A percentile compares a stretch with the other conserved stretches of the same genome.
These are phyloP conservation scores for Drosophila truncata DNA, from an alignment of 1,140 invertebrate genomes.

Conservation along the genomic window DNA sequence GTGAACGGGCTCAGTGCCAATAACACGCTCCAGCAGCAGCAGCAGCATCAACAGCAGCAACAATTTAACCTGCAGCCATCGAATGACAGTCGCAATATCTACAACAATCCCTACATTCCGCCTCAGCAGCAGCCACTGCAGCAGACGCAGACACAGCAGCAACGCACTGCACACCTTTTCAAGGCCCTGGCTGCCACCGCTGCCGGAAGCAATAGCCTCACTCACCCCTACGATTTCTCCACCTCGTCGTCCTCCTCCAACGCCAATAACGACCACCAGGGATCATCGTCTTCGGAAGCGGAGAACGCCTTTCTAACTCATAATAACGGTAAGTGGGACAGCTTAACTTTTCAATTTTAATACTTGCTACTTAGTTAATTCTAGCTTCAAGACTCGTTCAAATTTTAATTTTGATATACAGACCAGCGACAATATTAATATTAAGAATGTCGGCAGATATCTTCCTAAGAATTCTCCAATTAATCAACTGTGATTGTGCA, in stretches of 20 bases:
- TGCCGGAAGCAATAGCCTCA: constrained; percentile 67
- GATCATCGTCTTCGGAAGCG: constrained; percentile 76
- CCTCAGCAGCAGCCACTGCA: constrained; percentile 49
- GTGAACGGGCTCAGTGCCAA: constrained; percentile 79
- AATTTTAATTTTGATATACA: not conserved
- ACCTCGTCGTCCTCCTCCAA: constrained; percentile 74
- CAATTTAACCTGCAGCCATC: constrained; percentile 71
- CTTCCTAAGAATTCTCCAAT: not conserved
- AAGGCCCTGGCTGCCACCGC: constrained; percentile 67
- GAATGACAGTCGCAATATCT: constrained; percentile 78
- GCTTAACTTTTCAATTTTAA: no score
- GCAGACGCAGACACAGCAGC: constrained; percentile 47
- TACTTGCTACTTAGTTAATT: not conserved
- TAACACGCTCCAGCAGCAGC: constrained; percentile 80
- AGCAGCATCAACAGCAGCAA: constrained; percentile 54
- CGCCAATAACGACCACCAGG: constrained; percentile 77
- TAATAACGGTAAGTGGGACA: constrained; percentile 71
- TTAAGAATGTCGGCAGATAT: no score
- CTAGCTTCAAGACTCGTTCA: not conserved
- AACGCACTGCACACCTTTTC: constrained; percentile 72
- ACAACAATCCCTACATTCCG: constrained; percentile 48
- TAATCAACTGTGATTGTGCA: not conserved
- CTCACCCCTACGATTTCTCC: constrained; percentile 79
- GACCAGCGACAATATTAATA: not conserved
- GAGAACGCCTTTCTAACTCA: constrained; percentile 82